Evolutionary conservation across 2,797 vertebrate genomes (phyloP), one percentile per base, ranked within the genome.

Genomic region (Phataginus tricuspis): DNA sequence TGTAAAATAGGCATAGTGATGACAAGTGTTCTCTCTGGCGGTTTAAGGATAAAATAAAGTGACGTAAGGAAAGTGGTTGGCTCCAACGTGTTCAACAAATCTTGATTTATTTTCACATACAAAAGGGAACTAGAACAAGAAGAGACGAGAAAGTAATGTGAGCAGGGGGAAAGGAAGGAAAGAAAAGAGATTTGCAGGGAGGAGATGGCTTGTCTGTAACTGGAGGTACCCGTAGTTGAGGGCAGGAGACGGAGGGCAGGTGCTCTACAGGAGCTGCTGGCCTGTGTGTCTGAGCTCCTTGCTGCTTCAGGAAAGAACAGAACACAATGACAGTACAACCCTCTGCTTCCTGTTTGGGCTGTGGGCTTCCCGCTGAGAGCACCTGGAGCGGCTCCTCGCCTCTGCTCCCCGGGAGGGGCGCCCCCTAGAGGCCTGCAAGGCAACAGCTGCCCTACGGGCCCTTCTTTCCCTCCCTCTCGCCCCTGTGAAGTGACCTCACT

Each of bases 11-110:
- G 4, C 90, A 77, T 7, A 57, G 10, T 19, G 5, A 74, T n/a
- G 45, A 10, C 29, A 15, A 5, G 27, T 42, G 15, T 57, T 80
- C 82, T 12, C 19, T 4, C 2, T 15, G 7, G 6, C 90, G 18
- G 14, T 39, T 78, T 79, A 69, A 49, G 29, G 53, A 91, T 82
- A 37, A 66, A 79, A 55, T 74, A 64, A 69, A 61, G 16, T 34
- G 75, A 72, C 12, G 1, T 27, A 63, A 91, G n/a, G 14, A 23
- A 61, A 39, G 19, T 37, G 1, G 2, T 66, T 90, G 31, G 3
- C 51, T 11, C 21, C 19, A 12, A 21, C 7, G 9, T 59, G 16
- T 71, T 89, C 49, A 21, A 77, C n/a, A 66, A 72, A 63, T 34
- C 12, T 63, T 18, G 10, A 27, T 29, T 61, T 63, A 7, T 63